Conservation (phyloP, 2,113 vertebrate genomes). For the Isurus oxyrinchus region DNA sequence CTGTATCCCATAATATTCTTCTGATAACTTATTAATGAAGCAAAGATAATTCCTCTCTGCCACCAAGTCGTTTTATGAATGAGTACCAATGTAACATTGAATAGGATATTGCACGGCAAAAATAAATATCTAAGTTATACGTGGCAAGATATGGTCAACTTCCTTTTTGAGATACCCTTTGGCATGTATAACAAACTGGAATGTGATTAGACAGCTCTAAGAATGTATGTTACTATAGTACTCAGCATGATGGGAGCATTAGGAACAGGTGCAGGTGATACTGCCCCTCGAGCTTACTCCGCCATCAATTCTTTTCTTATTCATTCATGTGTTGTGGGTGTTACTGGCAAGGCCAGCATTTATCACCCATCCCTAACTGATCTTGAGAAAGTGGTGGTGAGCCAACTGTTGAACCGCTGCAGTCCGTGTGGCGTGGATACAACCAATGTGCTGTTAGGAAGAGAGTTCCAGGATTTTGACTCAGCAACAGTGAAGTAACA, state of each 20-base stretch:
- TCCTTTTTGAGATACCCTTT: background rate
- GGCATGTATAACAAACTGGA: background rate
- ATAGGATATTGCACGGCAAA: background rate
- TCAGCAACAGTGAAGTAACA: too few species aligned
- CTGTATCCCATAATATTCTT: background rate
- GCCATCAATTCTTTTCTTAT: background rate
- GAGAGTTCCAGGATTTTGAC: too few species aligned
- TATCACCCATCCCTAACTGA: too few species aligned
- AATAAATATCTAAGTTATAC: background rate
- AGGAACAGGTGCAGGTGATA: background rate
- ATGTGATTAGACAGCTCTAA: background rate
- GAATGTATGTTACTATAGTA: background rate
- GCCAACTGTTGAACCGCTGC: too few species aligned
- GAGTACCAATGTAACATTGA: background rate
- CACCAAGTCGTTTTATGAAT: background rate
- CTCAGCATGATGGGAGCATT: background rate
- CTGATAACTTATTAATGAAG: background rate
- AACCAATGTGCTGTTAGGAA: too few species aligned
- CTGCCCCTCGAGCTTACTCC: background rate
- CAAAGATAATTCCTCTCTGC: background rate
- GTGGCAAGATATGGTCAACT: background rate
- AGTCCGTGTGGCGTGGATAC: too few species aligned
- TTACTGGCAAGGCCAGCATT: too few species aligned
- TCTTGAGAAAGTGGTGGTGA: too few species aligned
- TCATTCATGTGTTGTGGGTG: too few species aligned